A percentile compares a stretch with the other conserved stretches of the same genome.
phyloP scores from a whole-genome alignment of 2,888 invertebrate genomes.

The Caenorhabditis virilis region DNA sequence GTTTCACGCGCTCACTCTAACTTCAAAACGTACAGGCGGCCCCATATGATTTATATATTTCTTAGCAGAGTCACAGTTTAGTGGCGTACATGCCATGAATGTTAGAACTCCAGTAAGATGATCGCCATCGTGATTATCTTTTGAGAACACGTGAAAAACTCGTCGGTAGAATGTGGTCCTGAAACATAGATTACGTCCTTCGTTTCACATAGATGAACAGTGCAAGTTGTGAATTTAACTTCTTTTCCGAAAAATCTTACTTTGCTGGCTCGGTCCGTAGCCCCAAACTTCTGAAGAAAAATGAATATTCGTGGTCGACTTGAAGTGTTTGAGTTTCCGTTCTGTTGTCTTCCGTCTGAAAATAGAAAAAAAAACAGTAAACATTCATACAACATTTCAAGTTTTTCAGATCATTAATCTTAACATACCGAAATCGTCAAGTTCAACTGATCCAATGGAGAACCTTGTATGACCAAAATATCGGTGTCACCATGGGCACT shows the following conservation, averaged over 20 bases:
- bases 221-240: too few relatives aligned
- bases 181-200: neutral
- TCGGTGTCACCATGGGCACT: slow-evolving; percentile 27
- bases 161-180: slow-evolving; percentile 13
- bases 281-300: slow-evolving; percentile 18
- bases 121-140: slow-evolving; percentile 20
- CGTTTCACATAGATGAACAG: too few relatives aligned
- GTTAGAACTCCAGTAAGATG: slow-evolving; percentile 17
- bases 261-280: neutral
- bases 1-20: neutral
- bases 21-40: neutral
- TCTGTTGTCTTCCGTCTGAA: slow-evolving; percentile 16
- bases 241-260: too few relatives aligned
- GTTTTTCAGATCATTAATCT: too few relatives aligned
- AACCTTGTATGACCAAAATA: slow-evolving; percentile 48
- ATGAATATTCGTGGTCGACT: slow-evolving; percentile 7
- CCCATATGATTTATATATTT: neutral
- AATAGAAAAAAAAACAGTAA: neutral
- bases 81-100: neutral
- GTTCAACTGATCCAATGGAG: slow-evolving; percentile 52
- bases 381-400: neutral
- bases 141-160: slow-evolving; percentile 25
- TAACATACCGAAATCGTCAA: slow-evolving; percentile 39
- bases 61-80: neutral
- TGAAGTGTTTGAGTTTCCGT: slow-evolving; percentile 10